Percentiles rank a stretch among this genome's conserved stretches.
Evolutionary conservation across 1,140 invertebrate species (phyloP).

Genomic region (Oncopeltus fasciatus): DNA sequence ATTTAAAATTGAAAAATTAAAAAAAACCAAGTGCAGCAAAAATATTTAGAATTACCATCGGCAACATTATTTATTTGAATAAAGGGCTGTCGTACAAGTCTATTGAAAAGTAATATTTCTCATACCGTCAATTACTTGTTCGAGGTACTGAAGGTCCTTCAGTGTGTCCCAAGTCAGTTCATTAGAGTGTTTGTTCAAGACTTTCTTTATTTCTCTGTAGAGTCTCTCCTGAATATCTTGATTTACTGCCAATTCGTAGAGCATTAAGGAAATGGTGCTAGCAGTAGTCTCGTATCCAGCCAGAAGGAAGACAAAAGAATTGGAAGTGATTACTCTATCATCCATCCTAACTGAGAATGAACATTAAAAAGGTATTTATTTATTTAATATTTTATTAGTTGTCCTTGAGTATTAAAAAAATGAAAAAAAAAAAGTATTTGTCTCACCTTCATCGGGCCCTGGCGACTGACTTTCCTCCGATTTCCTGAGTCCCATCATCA

Average conservation of each 20-base stretch:
- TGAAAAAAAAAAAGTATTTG: too few relatives aligned
- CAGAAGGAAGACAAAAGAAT: slow-evolving; percentile 43
- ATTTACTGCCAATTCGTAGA: slow-evolving; percentile 44
- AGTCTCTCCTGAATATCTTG: slow-evolving; percentile 44
- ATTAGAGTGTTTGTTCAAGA: slow-evolving; percentile 31
- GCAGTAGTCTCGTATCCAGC: slow-evolving; percentile 50
- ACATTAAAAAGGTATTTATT: too few relatives aligned
- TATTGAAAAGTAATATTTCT: too few relatives aligned
- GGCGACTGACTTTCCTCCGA: neutral
- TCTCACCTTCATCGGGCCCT: neutral
- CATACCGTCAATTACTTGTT: neutral
- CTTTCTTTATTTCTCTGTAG: slow-evolving; percentile 39
- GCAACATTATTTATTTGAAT: too few relatives aligned
- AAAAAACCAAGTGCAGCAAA: too few relatives aligned
- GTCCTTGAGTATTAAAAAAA: too few relatives aligned
- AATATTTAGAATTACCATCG: too few relatives aligned
- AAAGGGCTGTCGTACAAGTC: too few relatives aligned
- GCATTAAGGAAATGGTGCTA: slow-evolving; percentile 32
- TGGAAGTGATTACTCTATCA: slow-evolving; percentile 28
- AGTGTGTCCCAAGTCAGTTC: slow-evolving; percentile 28
- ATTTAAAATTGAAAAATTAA: too few relatives aligned
- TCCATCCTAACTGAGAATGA: neutral
- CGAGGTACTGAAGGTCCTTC: slow-evolving; percentile 30
- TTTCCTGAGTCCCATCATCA: neutral
- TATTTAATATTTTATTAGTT: too few relatives aligned